These are phyloP conservation scores for Girardinus metallicus DNA, from an alignment of 2,797 vertebrate species.

Conservation along the genomic window DNA sequence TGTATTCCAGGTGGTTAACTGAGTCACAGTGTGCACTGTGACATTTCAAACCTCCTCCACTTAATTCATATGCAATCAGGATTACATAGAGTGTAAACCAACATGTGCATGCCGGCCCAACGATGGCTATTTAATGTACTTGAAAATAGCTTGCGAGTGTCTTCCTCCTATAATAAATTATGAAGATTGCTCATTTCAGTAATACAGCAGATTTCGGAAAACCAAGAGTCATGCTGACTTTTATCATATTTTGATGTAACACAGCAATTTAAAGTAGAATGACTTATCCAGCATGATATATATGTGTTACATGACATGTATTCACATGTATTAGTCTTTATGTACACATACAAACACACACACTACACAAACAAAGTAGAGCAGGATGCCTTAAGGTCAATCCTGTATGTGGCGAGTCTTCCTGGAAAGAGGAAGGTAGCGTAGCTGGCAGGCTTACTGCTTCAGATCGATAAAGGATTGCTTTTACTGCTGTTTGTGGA, in stretches of 20 bases:
- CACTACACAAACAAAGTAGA: conserved; percentile 39
- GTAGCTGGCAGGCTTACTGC: conserved; percentile 75
- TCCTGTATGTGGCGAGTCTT: conserved; percentile 72
- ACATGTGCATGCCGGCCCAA: conserved; percentile 36
- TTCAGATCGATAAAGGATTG: conserved; percentile 76
- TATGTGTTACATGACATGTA: conserved; percentile 18
- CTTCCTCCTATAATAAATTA: conserved; percentile 4
- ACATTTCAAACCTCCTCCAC: conserved; percentile 67
- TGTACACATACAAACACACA: conserved; percentile 26
- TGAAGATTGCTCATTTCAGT: conserved; percentile 22
- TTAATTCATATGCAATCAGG: conserved; percentile 65
- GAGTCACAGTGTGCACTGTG: conserved; percentile 71
- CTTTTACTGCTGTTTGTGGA: conserved; percentile 77
- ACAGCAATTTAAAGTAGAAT: conserved; percentile 20
- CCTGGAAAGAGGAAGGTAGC: conserved; percentile 75
- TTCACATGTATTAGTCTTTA: conserved; percentile 17
- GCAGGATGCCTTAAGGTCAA: conserved; percentile 63
- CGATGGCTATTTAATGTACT: conserved; percentile 28
- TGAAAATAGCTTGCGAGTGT: conserved; percentile 10
- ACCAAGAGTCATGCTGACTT: conserved; percentile 17
- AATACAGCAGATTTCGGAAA: conserved; percentile 11
- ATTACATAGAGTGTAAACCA: conserved; percentile 45
- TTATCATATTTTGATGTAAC: conserved; percentile 24
- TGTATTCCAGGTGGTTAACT: conserved; percentile 76
- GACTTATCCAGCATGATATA: conserved; percentile 11